phyloP scores from a whole-genome alignment of 2,888 invertebrate species.

The Nomada hirtipes region DNA sequence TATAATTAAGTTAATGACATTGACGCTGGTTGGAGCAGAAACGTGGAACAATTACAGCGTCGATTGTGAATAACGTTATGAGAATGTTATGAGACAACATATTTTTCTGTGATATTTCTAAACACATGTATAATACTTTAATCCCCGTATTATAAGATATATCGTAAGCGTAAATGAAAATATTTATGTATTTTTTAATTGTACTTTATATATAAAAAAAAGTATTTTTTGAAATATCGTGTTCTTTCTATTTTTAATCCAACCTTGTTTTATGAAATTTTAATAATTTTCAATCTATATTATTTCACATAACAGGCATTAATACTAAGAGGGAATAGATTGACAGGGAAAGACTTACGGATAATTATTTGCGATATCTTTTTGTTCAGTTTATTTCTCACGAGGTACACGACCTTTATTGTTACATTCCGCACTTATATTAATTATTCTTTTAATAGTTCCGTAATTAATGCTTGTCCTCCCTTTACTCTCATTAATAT shows the following conservation, averaged over 20 bases:
- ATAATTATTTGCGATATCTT: constrained; percentile 46
- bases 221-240: constrained; percentile 24
- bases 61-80: background rate
- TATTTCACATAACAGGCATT: background rate
- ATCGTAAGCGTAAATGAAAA: constrained; percentile 6
- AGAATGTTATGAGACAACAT: background rate
- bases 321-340: background rate
- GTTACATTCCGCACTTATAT: constrained; percentile 82
- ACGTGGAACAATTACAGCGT: constrained; percentile 16
- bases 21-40: background rate
- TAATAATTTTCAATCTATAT: background rate
- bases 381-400: constrained; percentile 79
- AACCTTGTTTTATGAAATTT: background rate
- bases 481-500: constrained; percentile 75
- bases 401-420: constrained; percentile 81
- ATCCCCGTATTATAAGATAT: background rate
- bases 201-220: constrained; percentile 29
- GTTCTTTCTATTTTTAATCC: background rate
- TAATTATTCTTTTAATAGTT: constrained; percentile 76
- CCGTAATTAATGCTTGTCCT: constrained; percentile 74
- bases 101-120: constrained; percentile 40
- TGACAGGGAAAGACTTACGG: constrained; percentile 11
- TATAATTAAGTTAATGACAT: background rate
- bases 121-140: constrained; percentile 7
- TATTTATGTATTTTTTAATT: constrained; percentile 50